Evolutionary conservation across 2,888 invertebrate genomes (phyloP).

Genomic region (Brachypalpus laphriformis): DNA sequence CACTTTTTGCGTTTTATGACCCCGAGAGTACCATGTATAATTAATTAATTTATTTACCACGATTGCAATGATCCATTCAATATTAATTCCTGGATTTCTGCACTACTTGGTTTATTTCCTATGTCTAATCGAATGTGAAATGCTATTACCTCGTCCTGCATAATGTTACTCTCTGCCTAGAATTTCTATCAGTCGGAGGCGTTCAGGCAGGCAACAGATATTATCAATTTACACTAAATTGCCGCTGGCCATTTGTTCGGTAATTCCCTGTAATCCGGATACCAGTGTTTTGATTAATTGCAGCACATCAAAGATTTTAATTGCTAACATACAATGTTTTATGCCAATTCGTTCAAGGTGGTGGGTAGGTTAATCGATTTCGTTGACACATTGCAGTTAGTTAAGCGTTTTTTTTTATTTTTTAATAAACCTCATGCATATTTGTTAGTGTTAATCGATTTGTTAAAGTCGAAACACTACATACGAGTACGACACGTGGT

Average conservation of each 20-base stretch:
- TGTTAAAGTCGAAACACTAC: neutral
- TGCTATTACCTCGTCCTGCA: slow-evolving; percentile 1
- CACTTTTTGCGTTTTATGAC: neutral
- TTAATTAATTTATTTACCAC: neutral
- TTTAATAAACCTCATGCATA: neutral
- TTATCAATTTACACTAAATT: slow-evolving; percentile 14
- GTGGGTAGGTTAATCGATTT: neutral
- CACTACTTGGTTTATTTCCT: slow-evolving; percentile 11
- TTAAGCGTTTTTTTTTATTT: neutral
- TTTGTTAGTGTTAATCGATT: neutral
- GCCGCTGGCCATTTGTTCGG: slow-evolving; percentile 1
- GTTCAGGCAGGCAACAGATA: neutral
- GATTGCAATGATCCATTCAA: neutral
- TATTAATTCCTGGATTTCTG: slow-evolving; percentile 5
- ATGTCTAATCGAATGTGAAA: slow-evolving; percentile 6
- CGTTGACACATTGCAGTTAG: slow-evolving; percentile 6
- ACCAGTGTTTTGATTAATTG: slow-evolving; percentile 22
- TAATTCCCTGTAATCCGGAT: neutral
- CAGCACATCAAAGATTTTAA: slow-evolving; percentile 5
- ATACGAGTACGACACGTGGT: too few relatives aligned
- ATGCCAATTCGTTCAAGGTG: neutral
- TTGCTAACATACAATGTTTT: neutral
- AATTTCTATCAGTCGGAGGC: neutral
- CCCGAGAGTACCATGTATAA: too few relatives aligned
- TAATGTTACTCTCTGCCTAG: neutral